Percentiles rank a stretch among this genome's conserved stretches.
Evolutionary conservation across 2,797 vertebrate genomes (phyloP).

Genomic region (Sandelia bainsii): DNA sequence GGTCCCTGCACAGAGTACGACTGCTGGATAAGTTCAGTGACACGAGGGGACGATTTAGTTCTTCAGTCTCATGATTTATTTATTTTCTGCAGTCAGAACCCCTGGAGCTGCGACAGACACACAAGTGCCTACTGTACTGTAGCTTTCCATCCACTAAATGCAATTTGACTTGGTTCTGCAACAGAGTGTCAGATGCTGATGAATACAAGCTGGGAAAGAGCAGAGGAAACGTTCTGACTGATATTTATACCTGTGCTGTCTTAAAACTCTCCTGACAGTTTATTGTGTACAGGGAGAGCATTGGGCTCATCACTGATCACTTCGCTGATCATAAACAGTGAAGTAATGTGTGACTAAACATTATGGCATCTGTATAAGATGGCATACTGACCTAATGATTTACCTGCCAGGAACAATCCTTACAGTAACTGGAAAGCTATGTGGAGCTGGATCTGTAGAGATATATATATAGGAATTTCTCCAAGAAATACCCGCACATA

Average conservation of each 20-base stretch:
- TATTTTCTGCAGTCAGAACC: constrained; percentile 43
- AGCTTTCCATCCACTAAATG: not conserved
- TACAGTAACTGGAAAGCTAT: not conserved
- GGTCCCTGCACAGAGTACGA: not conserved
- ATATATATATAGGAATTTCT: too few relatives aligned
- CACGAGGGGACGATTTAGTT: constrained; percentile 31
- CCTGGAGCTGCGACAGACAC: constrained; percentile 24
- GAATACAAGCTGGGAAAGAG: not conserved
- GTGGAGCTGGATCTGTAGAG: too few relatives aligned
- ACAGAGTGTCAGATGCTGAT: constrained; percentile 14
- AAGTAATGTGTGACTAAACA: not conserved
- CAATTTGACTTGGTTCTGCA: constrained; percentile 18
- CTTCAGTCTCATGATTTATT: constrained; percentile 62
- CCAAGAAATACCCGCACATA: too few relatives aligned
- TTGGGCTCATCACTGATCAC: too few relatives aligned
- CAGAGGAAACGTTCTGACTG: not conserved
- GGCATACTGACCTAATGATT: constrained; percentile 35
- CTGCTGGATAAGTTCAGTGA: not conserved
- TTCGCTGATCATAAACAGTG: too few relatives aligned
- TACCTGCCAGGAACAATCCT: not conserved
- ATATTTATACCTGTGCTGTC: not conserved
- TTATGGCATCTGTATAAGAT: constrained; percentile 23
- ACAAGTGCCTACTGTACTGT: constrained; percentile 17
- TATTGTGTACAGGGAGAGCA: not conserved
- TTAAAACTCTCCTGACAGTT: not conserved